These are phyloP conservation scores for Eulithis prunata DNA, from an alignment of 2,888 invertebrate genomes.

Conservation along the genomic window DNA sequence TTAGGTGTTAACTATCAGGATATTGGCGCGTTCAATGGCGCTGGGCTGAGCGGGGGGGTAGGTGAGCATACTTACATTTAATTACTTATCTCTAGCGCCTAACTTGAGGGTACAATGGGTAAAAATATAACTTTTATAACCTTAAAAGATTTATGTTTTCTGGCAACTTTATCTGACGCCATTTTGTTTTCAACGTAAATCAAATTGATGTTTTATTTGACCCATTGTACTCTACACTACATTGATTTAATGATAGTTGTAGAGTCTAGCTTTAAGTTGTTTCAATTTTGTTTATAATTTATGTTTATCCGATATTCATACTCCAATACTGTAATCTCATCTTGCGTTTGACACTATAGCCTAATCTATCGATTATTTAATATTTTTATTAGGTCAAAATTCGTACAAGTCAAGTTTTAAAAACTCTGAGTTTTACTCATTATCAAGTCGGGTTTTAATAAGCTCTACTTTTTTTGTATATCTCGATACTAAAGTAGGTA, in stretches of 20 bases:
- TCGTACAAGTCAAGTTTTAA: no score
- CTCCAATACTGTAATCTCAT: constrained; percentile 11
- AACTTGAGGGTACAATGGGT: neutral
- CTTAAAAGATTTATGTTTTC: neutral
- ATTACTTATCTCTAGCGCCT: constrained; percentile 1
- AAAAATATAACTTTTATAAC: neutral
- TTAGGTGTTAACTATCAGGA: constrained; percentile 33
- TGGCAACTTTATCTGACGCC: neutral
- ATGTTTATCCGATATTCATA: constrained; percentile 14
- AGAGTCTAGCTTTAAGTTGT: neutral
- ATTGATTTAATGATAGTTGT: neutral
- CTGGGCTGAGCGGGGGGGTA: constrained; percentile 31
- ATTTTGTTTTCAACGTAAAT: neutral
- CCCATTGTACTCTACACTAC: neutral
- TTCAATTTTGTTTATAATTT: neutral
- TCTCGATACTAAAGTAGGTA: no score
- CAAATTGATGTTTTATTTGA: neutral
- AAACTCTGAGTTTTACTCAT: no score
- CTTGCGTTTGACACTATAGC: neutral
- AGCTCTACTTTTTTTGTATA: no score
- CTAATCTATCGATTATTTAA: no score
- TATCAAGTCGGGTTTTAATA: no score
- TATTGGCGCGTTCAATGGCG: constrained; percentile 31
- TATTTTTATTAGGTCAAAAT: no score
- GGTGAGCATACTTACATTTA: constrained; percentile 29